These are phyloP conservation scores for Prionailurus viverrinus DNA, from an alignment of 2,113 vertebrate species.

Conservation along the genomic window DNA sequence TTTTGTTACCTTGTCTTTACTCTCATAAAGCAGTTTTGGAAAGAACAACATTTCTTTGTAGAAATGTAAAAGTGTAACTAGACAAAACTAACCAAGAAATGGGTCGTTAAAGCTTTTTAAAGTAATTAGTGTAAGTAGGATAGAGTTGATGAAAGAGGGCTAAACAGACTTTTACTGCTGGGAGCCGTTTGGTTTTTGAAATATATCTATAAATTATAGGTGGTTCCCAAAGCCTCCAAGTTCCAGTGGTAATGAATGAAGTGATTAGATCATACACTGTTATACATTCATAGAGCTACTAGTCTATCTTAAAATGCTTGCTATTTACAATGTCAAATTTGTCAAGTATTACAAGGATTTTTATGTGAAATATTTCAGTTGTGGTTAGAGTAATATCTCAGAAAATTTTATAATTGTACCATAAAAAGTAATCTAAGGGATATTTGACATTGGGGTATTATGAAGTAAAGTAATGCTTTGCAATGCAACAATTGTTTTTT, in stretches of 20 bases:
- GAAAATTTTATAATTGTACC: neutral
- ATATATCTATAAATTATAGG: neutral
- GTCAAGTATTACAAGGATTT: neutral
- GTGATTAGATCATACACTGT: neutral
- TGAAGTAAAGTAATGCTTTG: slow-evolving; percentile 41
- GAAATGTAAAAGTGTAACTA: neutral
- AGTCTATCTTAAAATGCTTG: neutral
- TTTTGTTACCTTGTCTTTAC: neutral
- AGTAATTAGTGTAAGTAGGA: neutral
- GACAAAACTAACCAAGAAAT: neutral
- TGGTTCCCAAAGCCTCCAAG: neutral
- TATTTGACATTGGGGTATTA: neutral
- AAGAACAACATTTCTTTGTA: neutral
- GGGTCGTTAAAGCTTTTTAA: neutral
- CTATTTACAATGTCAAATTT: neutral
- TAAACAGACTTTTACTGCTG: neutral
- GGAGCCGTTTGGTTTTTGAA: neutral
- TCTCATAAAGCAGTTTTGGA: neutral
- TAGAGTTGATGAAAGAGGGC: neutral
- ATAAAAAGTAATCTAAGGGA: neutral
- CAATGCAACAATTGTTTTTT: slow-evolving; percentile 35
- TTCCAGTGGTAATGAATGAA: neutral
- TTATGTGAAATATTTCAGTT: slow-evolving; percentile 7
- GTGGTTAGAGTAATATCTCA: neutral
- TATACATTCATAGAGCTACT: neutral